Percentiles rank a stretch among this genome's conserved stretches.
Conservation (phyloP, 2,888 invertebrate genomes). For the Drosophila demipolita region DNA sequence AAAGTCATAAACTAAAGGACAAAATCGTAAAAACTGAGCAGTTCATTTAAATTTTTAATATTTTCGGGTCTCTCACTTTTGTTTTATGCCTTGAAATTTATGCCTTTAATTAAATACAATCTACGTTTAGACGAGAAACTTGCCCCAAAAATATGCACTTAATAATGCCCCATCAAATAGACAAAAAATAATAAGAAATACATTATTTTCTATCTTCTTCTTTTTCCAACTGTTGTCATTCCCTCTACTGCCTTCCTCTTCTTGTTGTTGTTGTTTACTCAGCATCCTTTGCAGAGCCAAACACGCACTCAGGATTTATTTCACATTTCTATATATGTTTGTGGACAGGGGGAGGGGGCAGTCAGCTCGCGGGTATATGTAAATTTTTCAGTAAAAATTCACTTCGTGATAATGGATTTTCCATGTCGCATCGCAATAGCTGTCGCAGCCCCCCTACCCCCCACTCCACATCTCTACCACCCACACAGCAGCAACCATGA, state of each 20-base stretch:
- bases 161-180: slow-evolving; percentile 63
- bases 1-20: slow-evolving; percentile 75
- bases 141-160: slow-evolving; percentile 48
- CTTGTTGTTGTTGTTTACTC: slow-evolving; percentile 52
- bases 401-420: slow-evolving; percentile 83
- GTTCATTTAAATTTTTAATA: slow-evolving; percentile 81
- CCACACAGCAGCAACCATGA: slow-evolving; percentile 44
- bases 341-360: slow-evolving; percentile 7
- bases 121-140: slow-evolving; percentile 50
- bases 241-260: neutral
- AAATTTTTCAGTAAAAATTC: slow-evolving; percentile 80
- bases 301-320: slow-evolving; percentile 80
- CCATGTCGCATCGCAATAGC: slow-evolving; percentile 78
- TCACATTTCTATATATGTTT: slow-evolving; percentile 72
- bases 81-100: slow-evolving; percentile 72
- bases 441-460: slow-evolving; percentile 20
- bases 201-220: slow-evolving; percentile 33
- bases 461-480: neutral
- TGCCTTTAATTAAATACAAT: slow-evolving; percentile 80
- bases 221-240: slow-evolving; percentile 20
- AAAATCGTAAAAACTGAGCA: slow-evolving; percentile 80
- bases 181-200: slow-evolving; percentile 24
- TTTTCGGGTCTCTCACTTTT: slow-evolving; percentile 65
- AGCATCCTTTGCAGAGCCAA: slow-evolving; percentile 55
- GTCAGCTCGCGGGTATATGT: slow-evolving; percentile 72